phyloP scores from a whole-genome alignment of 2,113 vertebrate species.

The Ictalurus punctatus region DNA sequence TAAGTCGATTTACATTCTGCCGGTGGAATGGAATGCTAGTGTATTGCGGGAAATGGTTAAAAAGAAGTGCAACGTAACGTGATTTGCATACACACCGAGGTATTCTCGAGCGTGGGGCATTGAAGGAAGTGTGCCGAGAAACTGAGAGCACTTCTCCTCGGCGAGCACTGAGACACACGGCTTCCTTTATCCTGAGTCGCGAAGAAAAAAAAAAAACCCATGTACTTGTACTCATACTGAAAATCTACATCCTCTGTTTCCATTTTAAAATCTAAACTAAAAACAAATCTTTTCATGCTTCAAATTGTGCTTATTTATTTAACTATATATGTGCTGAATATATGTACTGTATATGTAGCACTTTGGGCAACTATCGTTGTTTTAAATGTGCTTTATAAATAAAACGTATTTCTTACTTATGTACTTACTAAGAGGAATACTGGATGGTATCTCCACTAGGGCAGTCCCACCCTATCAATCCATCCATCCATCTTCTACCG shows the following conservation, averaged over 20 bases:
- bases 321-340: no score
- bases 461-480: not conserved
- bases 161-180: not conserved
- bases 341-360: not conserved
- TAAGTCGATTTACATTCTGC: no score
- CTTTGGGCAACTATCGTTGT: no score
- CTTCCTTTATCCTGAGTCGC: not conserved
- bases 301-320: not conserved
- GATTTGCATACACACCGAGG: not conserved
- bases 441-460: no score
- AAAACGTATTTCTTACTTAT: no score
- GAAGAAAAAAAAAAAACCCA: not conserved
- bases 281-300: not conserved
- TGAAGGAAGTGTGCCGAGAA: not conserved
- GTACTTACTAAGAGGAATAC: no score
- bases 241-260: not conserved
- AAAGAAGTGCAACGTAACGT: not conserved
- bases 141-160: not conserved
- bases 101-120: not conserved
- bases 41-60: not conserved
- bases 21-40: no score
- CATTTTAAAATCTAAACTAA: not conserved
- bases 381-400: no score
- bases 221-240: not conserved
- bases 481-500: no score